phyloP scores from a whole-genome alignment of 2,113 vertebrate genomes.

The Benitochromis conjunctus region DNA sequence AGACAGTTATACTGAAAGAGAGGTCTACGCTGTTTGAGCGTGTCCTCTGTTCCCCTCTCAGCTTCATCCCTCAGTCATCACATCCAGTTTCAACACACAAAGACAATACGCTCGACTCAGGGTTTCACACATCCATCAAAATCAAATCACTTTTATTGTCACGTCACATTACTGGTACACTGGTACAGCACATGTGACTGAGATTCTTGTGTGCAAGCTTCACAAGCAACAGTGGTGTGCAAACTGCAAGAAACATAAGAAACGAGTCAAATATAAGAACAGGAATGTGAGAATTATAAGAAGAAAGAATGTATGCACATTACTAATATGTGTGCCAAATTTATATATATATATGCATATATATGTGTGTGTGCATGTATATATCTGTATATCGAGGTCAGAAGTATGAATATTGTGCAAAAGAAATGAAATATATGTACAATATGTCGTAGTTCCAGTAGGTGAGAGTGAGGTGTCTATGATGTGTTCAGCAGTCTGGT shows the following conservation, averaged over 20 bases:
- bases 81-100: neutral
- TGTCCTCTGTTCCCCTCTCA: neutral
- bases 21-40: neutral
- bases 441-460: neutral
- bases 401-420: neutral
- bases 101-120: neutral
- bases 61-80: neutral
- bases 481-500: too few species aligned
- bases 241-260: neutral
- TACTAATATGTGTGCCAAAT: neutral
- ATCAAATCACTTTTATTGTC: neutral
- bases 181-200: neutral
- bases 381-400: neutral
- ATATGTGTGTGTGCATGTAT: rapidly evolving
- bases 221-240: neutral
- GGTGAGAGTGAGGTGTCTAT: neutral
- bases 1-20: neutral
- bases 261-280: rapidly evolving
- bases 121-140: neutral
- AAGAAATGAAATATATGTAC: neutral
- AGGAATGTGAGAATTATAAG: too few species aligned
- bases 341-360: neutral
- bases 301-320: neutral
- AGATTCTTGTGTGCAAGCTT: neutral
- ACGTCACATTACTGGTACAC: neutral